These are phyloP conservation scores for Athetis lepigone DNA, from an alignment of 2,888 invertebrate genomes.

Conservation along the genomic window DNA sequence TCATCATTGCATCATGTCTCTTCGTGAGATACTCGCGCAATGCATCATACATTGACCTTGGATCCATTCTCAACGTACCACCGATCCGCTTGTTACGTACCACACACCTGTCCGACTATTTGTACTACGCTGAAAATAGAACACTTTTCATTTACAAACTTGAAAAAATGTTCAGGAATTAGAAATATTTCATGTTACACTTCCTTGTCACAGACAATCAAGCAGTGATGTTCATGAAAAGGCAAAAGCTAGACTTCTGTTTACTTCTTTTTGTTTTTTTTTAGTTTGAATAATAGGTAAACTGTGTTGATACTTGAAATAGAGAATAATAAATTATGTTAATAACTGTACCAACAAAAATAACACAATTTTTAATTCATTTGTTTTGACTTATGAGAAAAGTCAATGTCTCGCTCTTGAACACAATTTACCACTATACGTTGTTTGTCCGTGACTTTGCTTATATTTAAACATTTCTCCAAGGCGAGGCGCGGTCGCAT, in stretches of 20 bases:
- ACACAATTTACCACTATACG: constrained; percentile 27
- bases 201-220: neutral
- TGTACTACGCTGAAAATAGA: constrained; percentile 53
- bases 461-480: constrained; percentile 54
- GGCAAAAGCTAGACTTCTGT: no score
- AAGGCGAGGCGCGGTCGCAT: constrained; percentile 39
- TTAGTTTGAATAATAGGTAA: no score
- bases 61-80: constrained; percentile 44
- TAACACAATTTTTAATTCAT: no score
- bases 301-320: no score
- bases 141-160: constrained; percentile 41
- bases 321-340: no score
- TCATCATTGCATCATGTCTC: constrained; percentile 35
- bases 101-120: constrained; percentile 59
- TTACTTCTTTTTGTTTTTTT: no score
- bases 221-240: no score
- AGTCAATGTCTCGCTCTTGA: constrained; percentile 37
- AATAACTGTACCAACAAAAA: no score
- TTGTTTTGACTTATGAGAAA: neutral
- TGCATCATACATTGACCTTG: constrained; percentile 59
- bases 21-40: constrained; percentile 36
- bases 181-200: constrained; percentile 1
- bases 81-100: constrained; percentile 46
- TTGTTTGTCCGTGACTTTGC: constrained; percentile 42
- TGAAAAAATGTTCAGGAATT: constrained; percentile 16